phyloP scores from a whole-genome alignment of 2,797 vertebrate genomes.

The Hylomyscus alleni region DNA sequence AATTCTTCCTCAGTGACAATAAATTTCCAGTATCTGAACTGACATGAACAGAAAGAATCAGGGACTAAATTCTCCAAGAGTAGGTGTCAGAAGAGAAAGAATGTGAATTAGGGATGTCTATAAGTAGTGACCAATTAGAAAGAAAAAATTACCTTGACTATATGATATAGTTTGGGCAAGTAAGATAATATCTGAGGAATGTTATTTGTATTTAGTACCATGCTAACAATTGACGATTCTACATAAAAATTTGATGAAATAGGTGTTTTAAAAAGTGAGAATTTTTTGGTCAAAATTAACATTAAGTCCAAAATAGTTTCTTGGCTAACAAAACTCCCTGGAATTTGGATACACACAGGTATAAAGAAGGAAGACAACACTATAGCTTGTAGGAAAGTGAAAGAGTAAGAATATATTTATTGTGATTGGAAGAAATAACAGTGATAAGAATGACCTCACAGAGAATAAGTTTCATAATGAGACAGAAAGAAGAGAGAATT shows the following conservation, averaged over 20 bases:
- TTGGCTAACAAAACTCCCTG: neutral
- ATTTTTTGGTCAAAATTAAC: rapidly evolving
- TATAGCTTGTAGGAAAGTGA: neutral
- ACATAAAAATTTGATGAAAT: neutral
- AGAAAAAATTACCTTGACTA: neutral
- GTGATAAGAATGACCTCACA: neutral
- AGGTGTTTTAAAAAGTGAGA: neutral
- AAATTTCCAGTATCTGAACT: neutral
- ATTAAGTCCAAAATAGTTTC: neutral
- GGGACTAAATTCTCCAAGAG: neutral
- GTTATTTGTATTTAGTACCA: neutral
- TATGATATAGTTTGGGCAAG: too few relatives aligned
- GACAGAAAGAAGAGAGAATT: neutral
- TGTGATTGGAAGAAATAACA: neutral
- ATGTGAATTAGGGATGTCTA: neutral
- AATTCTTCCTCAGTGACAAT: neutral
- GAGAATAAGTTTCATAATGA: neutral
- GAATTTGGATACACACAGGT: neutral
- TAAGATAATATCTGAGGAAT: neutral
- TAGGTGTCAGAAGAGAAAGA: neutral
- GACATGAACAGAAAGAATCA: neutral
- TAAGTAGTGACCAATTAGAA: neutral
- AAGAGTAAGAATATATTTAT: neutral
- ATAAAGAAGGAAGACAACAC: neutral
- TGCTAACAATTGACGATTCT: rapidly evolving